phyloP scores from a whole-genome alignment of 2,113 vertebrate genomes.

The Sceloporus tristichus region DNA sequence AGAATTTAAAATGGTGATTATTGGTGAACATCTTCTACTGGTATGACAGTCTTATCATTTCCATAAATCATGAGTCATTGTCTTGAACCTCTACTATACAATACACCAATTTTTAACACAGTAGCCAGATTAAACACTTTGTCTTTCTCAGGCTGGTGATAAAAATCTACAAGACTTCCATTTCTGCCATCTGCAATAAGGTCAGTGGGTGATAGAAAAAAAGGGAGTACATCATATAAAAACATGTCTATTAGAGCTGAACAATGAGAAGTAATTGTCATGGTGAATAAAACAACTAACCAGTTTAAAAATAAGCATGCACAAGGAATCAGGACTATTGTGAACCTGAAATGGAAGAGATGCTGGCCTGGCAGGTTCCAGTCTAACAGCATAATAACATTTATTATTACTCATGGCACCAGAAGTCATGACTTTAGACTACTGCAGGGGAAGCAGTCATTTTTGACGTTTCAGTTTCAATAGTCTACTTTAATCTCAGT shows the following conservation, averaged over 20 bases:
- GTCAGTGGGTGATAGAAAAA: background rate
- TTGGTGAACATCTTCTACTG: background rate
- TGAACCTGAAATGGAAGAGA: background rate
- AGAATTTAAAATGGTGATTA: background rate
- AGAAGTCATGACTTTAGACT: background rate
- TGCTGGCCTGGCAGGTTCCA: background rate
- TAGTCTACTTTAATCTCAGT: background rate
- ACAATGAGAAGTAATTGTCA: background rate
- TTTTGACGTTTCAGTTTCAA: background rate
- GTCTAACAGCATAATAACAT: background rate
- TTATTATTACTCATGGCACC: background rate
- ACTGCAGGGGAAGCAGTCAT: background rate
- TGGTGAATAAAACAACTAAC: background rate
- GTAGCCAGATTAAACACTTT: background rate
- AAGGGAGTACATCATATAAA: too few species aligned
- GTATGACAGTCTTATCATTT: background rate
- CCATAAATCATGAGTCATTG: too few species aligned
- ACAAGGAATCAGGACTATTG: background rate
- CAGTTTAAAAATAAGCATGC: background rate
- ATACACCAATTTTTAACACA: background rate
- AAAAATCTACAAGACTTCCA: too few species aligned
- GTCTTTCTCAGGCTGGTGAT: background rate
- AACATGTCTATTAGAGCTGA: background rate
- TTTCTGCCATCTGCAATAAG: background rate
- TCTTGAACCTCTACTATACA: background rate